Evolutionary conservation across 2,797 vertebrate genomes (phyloP).

Genomic region (Takifugu rubripes): DNA sequence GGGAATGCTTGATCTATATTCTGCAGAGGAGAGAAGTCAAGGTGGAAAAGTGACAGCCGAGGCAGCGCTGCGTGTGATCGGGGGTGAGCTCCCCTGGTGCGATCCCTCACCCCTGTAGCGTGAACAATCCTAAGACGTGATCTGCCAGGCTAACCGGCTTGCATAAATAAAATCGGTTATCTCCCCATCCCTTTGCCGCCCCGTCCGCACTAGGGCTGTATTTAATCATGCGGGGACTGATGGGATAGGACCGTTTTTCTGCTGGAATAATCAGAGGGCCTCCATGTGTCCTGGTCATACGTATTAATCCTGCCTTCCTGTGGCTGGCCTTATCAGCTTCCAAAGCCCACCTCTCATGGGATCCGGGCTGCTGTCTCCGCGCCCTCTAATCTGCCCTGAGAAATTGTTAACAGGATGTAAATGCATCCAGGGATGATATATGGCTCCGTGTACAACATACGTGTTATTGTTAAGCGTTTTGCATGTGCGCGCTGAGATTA

Average conservation of each 20-base stretch:
- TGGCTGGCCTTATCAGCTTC: constrained; percentile 81
- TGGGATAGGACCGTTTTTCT: constrained; percentile 75
- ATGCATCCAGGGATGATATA: constrained; percentile 80
- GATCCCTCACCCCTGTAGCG: constrained; percentile 72
- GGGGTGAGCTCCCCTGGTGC: constrained; percentile 68
- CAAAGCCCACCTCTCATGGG: constrained; percentile 80
- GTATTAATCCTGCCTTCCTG: constrained; percentile 81
- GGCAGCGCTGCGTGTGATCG: constrained; percentile 71
- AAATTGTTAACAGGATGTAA: constrained; percentile 86
- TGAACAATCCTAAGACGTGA: constrained; percentile 76
- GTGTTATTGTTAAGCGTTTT: constrained; percentile 79
- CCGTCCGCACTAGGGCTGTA: constrained; percentile 64
- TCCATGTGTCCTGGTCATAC: constrained; percentile 77
- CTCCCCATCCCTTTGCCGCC: constrained; percentile 71
- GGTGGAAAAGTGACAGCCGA: constrained; percentile 62
- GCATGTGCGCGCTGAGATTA: constrained; percentile 76
- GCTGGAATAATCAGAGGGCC: constrained; percentile 77
- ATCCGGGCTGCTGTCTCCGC: constrained; percentile 73
- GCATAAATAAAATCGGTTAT: constrained; percentile 83
- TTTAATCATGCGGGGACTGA: constrained; percentile 77
- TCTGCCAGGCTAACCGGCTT: constrained; percentile 72
- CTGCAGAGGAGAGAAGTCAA: constrained; percentile 40
- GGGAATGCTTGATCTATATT: constrained; percentile 58
- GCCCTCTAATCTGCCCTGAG: constrained; percentile 78
- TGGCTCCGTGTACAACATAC: constrained; percentile 79